A percentile compares a stretch with the other conserved stretches of the same genome.
Evolutionary conservation across 2,113 vertebrate species (phyloP).

Genomic region (Dipodomys stephensi): DNA sequence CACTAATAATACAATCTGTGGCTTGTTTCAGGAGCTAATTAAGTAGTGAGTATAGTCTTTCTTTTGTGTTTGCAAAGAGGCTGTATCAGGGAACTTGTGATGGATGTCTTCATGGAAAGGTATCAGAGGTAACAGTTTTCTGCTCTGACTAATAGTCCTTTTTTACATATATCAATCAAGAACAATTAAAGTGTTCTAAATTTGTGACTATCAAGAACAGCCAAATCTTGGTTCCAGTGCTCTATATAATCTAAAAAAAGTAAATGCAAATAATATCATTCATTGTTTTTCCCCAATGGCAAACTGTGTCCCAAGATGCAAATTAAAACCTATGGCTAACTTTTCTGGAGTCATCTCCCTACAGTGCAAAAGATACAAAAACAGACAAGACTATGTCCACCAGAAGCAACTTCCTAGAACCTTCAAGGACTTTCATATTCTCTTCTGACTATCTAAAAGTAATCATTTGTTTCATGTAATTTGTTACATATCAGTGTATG

Average conservation of each 20-base stretch:
- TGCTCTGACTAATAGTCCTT: background rate
- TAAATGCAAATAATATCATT: background rate
- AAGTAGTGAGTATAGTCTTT: no score
- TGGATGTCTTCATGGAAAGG: background rate
- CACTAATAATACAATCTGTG: background rate
- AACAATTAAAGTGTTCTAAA: background rate
- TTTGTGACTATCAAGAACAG: background rate
- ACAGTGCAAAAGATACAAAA: fast-evolving
- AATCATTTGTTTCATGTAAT: background rate
- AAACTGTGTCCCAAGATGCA: fast-evolving
- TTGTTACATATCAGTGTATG: no score
- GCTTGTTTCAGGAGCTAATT: background rate
- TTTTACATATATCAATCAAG: background rate
- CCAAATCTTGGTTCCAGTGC: background rate
- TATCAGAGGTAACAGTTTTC: background rate
- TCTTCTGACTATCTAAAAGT: background rate
- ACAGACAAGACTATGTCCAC: background rate
- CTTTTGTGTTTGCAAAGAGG: background rate
- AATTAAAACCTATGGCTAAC: background rate
- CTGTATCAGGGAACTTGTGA: background rate
- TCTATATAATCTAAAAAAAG: no score
- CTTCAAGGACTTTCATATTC: fast-evolving
- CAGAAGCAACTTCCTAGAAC: background rate
- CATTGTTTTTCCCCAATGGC: background rate
- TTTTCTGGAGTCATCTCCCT: background rate